phyloP scores from a whole-genome alignment of 2,113 vertebrate genomes.

The Leucoraja erinaceus region DNA sequence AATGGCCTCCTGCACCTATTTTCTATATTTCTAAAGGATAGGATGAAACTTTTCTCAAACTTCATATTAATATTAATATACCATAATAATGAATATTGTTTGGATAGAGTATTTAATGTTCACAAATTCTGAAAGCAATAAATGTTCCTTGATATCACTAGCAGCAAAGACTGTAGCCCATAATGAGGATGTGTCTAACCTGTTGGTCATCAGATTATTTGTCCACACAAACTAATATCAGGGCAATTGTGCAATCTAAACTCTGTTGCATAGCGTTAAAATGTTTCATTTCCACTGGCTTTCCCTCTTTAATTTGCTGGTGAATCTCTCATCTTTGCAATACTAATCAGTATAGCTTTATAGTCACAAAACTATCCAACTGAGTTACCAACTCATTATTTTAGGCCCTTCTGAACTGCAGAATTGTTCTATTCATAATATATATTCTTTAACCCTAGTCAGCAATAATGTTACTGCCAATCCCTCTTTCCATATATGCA shows the following conservation, averaged over 20 bases:
- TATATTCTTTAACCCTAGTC: background rate
- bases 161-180: background rate
- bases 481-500: background rate
- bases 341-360: background rate
- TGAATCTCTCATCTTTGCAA: background rate
- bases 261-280: background rate
- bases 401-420: background rate
- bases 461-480: background rate
- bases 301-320: background rate
- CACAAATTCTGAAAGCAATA: constrained; percentile 9
- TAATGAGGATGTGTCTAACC: no score
- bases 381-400: background rate
- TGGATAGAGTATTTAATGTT: background rate
- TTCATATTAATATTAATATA: constrained; percentile 5
- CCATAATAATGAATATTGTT: background rate
- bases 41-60: background rate
- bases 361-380: background rate
- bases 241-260: background rate
- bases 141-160: background rate
- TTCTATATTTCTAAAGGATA: background rate
- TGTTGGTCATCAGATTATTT: background rate
- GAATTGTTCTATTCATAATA: background rate
- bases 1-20: no score
- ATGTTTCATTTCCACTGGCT: background rate
- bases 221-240: background rate